Evolutionary conservation across 2,113 vertebrate genomes (phyloP).

Genomic region (Psilopogon haemacephalus): DNA sequence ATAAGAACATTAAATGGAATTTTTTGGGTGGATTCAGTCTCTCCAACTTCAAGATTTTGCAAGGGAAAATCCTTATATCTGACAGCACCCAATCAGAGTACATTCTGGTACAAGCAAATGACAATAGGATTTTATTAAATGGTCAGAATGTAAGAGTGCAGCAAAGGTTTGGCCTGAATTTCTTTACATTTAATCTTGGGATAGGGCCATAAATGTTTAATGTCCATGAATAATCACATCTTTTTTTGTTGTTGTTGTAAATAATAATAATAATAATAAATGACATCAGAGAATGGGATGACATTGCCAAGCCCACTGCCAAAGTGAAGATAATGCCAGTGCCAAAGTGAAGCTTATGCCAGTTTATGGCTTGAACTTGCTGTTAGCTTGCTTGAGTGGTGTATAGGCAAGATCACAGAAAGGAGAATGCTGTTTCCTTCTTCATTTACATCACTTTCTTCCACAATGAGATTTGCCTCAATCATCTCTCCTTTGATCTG

Average conservation of each 20-base stretch:
- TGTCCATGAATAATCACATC: neutral
- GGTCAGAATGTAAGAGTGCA: neutral
- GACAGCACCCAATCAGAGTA: neutral
- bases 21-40: neutral
- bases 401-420: neutral
- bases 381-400: neutral
- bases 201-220: neutral
- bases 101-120: neutral
- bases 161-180: neutral
- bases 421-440: neutral
- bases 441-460: neutral
- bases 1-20: neutral
- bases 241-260: conserved; percentile 4
- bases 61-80: neutral
- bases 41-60: neutral
- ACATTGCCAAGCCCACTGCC: neutral
- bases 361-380: neutral
- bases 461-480: neutral
- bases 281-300: neutral
- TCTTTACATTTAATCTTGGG: neutral
- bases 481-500: neutral
- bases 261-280: neutral
- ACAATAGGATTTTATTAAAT: neutral
- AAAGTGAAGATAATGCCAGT: neutral
- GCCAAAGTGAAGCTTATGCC: neutral